Percentiles rank a stretch among this genome's conserved stretches.
These are phyloP conservation scores for Stenodema calcarata DNA, from an alignment of 2,888 invertebrate genomes.

Conservation along the genomic window DNA sequence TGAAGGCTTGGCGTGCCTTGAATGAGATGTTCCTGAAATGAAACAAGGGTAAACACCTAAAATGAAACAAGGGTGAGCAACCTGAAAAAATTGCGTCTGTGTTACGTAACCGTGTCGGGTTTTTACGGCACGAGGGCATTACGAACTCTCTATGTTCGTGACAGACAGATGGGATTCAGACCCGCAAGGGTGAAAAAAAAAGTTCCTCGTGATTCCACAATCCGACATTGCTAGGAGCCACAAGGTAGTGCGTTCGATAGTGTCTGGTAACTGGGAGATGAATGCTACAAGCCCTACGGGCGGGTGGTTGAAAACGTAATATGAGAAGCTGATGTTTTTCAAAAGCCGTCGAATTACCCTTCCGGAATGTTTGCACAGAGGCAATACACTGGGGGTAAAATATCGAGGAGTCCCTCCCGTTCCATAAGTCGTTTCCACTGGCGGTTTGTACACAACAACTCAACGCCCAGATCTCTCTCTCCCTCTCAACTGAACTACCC, in stretches of 20 bases:
- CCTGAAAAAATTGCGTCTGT: background rate
- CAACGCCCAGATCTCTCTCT: background rate
- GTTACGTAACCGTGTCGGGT: background rate
- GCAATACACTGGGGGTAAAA: slow-evolving; percentile 30
- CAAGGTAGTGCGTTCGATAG: background rate
- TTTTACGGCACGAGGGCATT: background rate
- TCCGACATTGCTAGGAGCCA: background rate
- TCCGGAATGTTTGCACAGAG: background rate
- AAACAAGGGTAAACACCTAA: background rate
- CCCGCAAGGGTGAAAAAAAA: background rate
- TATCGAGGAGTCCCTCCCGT: background rate
- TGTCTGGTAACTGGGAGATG: background rate
- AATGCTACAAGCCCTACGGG: background rate
- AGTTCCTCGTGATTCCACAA: background rate
- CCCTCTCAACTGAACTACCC: background rate
- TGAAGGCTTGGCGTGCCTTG: no score
- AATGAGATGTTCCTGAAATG: background rate
- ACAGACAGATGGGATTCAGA: background rate
- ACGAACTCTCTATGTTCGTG: background rate
- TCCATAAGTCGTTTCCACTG: background rate
- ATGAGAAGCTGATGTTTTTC: background rate
- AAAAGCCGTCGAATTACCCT: background rate
- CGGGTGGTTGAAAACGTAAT: background rate
- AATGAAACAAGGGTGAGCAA: background rate
- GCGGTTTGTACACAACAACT: background rate